A percentile compares a stretch with the other conserved stretches of the same genome.
Evolutionary conservation across 2,797 vertebrate genomes (phyloP).

Genomic region (Spheniscus humboldti): DNA sequence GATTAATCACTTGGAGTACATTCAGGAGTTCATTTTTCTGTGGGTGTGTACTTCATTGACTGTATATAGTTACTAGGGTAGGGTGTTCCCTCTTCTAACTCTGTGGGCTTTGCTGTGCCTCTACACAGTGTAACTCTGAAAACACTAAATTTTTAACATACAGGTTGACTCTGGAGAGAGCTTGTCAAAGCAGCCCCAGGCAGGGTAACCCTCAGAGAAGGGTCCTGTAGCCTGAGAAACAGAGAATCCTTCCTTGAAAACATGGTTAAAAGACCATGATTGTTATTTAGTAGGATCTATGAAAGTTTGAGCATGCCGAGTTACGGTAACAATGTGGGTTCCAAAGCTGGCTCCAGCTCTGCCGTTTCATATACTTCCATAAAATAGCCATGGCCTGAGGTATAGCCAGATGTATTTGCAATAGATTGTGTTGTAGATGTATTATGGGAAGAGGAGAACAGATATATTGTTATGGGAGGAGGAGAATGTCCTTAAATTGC

Average conservation of each 20-base stretch:
- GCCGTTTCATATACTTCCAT: background rate
- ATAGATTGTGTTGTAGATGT: background rate
- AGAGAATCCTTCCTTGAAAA: background rate
- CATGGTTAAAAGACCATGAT: background rate
- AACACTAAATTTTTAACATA: background rate
- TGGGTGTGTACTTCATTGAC: background rate
- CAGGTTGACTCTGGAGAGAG: background rate
- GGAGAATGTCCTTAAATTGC: background rate
- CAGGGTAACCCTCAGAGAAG: background rate
- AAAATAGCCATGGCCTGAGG: background rate
- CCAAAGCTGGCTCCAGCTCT: background rate
- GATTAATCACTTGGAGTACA: background rate
- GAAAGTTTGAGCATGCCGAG: background rate
- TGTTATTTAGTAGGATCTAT: background rate
- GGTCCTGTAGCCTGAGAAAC: background rate
- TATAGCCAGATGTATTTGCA: background rate
- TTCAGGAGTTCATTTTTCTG: background rate
- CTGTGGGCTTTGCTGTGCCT: background rate
- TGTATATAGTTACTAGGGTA: background rate
- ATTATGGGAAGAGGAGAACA: background rate
- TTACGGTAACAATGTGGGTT: background rate
- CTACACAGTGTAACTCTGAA: background rate
- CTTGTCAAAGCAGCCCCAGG: background rate
- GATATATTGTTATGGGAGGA: background rate
- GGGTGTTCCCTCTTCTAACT: background rate